Evolutionary conservation across 2,888 invertebrate genomes (phyloP).

Genomic region (Exocentrus adspersus): DNA sequence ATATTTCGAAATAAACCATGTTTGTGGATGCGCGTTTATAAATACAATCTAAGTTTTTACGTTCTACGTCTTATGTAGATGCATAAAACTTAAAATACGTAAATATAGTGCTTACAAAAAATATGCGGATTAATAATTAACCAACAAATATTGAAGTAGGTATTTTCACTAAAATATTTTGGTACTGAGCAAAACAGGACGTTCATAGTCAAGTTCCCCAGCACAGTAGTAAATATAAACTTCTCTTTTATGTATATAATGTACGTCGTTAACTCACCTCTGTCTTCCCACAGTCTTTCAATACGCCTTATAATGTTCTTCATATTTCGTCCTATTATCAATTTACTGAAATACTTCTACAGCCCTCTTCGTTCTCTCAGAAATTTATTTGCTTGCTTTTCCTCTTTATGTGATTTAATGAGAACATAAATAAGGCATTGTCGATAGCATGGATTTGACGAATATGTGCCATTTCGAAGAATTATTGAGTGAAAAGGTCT

Average conservation of each 20-base stretch:
- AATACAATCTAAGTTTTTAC: too few relatives aligned
- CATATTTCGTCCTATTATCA: conserved; percentile 14
- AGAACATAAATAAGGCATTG: conserved; percentile 9
- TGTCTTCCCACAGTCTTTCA: conserved; percentile 3
- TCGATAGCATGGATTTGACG: neutral
- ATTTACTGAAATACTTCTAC: conserved; percentile 12
- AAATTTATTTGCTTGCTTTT: conserved; percentile 6
- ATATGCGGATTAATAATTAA: too few relatives aligned
- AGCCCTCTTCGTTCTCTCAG: neutral
- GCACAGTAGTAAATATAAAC: neutral
- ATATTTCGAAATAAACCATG: too few relatives aligned
- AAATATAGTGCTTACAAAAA: too few relatives aligned
- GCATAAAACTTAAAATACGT: too few relatives aligned
- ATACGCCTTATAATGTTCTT: conserved; percentile 1
- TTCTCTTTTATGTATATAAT: neutral
- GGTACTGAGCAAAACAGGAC: too few relatives aligned
- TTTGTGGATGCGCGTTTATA: too few relatives aligned
- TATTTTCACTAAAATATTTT: too few relatives aligned
- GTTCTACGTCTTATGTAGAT: too few relatives aligned
- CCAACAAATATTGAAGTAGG: too few relatives aligned
- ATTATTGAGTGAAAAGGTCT: too few relatives aligned
- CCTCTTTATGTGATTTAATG: conserved; percentile 1
- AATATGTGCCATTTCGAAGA: too few relatives aligned
- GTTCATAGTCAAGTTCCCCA: neutral
- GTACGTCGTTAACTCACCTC: neutral